Base-by-base conservation (phyloP, 2,797 vertebrate species). In the Microchirus variegatus region DNA sequence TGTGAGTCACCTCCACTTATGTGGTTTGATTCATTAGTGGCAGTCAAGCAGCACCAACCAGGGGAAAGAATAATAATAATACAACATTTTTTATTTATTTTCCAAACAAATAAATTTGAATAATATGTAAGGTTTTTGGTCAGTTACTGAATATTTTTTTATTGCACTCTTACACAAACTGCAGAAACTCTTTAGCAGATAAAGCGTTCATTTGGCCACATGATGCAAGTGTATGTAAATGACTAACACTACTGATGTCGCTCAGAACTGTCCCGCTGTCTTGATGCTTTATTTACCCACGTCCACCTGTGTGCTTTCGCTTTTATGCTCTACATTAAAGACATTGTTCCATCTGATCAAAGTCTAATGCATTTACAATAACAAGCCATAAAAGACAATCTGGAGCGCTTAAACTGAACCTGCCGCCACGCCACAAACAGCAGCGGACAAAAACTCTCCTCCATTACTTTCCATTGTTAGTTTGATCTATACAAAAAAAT, bases 331-430 rank as follows among this genome's bases (percentile, higher is more conserved):
- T 9, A 18, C 12, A 15, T 9, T 51, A 9, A 9, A 66, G 69
- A 75, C 41, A 55, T 67, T 16, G 5, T 12, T 19, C 40, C 35
- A n/a, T 47, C 63, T n/a, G 70, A 50, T 46, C 72, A 80, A 78
- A 77, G 67, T 80, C 65, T 62, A 77, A 68, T 13, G 16, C 36
- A 45, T 16, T 40, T 40, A 48, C 11, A 5, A 19, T 51, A 60
- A 48, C 43, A 45, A 63, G 70, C 45, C 56, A 75, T 86, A 78
- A 82, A 86, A 61, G 53, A 37, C 56, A 63, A 59, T 69, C 50
- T 60, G 38, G 22, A 74, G 46, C 19, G 52, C 66, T 63, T 46
- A 22, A 55, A 65, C 50, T 40, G 53, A 66, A 55, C 41, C 19
- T 14, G 10, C 52, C 37, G 2, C 7, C 18, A 8, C 18, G 48